Base-by-base conservation (phyloP, 1,140 invertebrate genomes). In the Zaprionus lachaisei region DNA sequence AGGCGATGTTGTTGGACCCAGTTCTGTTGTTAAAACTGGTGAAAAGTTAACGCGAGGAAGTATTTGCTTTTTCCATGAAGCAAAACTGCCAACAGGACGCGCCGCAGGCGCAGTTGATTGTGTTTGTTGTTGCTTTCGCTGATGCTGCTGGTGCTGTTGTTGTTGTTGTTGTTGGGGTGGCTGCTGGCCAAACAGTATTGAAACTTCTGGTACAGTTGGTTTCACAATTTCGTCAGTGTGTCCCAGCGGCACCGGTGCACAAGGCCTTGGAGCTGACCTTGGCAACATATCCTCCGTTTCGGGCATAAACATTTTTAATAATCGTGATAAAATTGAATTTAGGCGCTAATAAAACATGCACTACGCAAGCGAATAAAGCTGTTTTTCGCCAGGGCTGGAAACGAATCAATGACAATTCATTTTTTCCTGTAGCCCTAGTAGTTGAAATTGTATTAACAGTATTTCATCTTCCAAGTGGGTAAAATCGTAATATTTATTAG, bases 221-320 rank as follows among this genome's bases (percentile, higher is more conserved):
- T 77, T 69, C 1, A 83, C 60, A 12, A 81, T 56, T 9, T 72
- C 68, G 2, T 85, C 84, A 11, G 14, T 49, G 14, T 79, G 75
- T 4, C 81, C 86, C 26, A 80, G 20, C 0, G 85, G 85, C 37
- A 79, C 38, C 0, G 85, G 34, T 2, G 87, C 78, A 83, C 81
- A 71, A 1, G 91, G 91, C n/a, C 65, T 83, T 11, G 91, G 91
- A 1, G 91, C 91, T 6, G 69, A 57, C 5, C 91, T 71, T 1
- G 91, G 91, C 54, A 92, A 24, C 91, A 92, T 92, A 51, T 92
- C 91, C 60, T 92, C 91, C 6, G 91, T 92, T 76, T 92, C 91
- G 3, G 79, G 78, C 69, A 58, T 70, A 56, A 81, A 91, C 91
- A 92, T 92, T 75, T 57, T 26, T 47, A 44, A 38, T 28, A 55